Conservation (phyloP, 2,888 invertebrate genomes). For the Drosophila nigricruria region DNA sequence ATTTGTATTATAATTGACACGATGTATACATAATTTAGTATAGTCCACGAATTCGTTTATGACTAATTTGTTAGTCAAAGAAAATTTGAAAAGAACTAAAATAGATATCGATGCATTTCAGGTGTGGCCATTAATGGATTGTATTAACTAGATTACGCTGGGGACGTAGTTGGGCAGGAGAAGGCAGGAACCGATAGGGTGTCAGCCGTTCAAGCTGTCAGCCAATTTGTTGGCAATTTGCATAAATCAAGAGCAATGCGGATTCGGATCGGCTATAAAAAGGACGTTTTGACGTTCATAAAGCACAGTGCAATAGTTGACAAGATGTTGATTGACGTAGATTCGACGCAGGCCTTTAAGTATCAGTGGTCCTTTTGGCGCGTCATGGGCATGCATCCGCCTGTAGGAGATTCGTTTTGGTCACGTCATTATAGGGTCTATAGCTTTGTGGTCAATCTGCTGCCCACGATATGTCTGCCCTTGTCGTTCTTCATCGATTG, state of each 20-base stretch:
- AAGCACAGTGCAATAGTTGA: conserved; percentile 3
- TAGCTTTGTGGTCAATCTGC: conserved; percentile 51
- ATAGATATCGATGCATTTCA: conserved; percentile 1
- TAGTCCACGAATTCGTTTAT: background rate
- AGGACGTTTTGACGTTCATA: background rate
- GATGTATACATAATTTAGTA: conserved; percentile 18
- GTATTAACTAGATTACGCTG: conserved; percentile 30
- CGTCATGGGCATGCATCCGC: conserved; percentile 68
- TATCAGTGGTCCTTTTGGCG: conserved; percentile 79
- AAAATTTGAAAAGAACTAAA: conserved; percentile 4
- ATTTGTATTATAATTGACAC: background rate
- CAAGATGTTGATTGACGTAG: conserved; percentile 32
- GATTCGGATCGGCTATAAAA: conserved; percentile 21
- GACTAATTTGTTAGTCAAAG: conserved; percentile 12
- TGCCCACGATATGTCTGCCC: conserved; percentile 50
- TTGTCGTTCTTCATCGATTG: conserved; percentile 56
- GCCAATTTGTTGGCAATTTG: conserved; percentile 63
- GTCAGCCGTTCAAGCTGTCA: conserved; percentile 32
- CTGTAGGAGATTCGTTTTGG: conserved; percentile 44
- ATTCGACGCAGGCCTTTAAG: conserved; percentile 66
- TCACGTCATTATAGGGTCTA: conserved; percentile 62
- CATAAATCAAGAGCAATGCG: conserved; percentile 39
- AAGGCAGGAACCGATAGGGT: background rate
- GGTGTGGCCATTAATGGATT: conserved; percentile 7
- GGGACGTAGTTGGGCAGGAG: background rate